Evolutionary conservation across 2,797 vertebrate genomes (phyloP).

Genomic region (Sciurus carolinensis): DNA sequence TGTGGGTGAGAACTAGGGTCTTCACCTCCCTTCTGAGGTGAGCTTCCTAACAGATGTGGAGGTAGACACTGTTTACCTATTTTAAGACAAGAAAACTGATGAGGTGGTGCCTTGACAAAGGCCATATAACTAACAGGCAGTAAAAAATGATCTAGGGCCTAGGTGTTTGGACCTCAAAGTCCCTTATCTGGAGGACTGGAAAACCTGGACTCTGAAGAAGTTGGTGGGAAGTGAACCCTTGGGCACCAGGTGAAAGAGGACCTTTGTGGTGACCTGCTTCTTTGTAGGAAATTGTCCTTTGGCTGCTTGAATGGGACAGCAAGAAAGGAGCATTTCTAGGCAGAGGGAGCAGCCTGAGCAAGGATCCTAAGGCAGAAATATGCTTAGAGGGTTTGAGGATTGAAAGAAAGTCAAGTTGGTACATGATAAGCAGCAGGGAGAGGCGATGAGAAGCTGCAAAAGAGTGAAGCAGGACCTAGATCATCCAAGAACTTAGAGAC

Average conservation of each 20-base stretch:
- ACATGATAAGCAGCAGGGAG: not conserved
- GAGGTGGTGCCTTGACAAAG: not conserved
- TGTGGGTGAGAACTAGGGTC: not conserved
- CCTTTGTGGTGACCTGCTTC: not conserved
- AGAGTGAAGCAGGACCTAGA: not conserved
- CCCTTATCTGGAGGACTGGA: not conserved
- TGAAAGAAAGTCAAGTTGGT: not conserved
- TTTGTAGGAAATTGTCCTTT: constrained; percentile 29
- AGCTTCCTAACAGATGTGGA: constrained; percentile 19
- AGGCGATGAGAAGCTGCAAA: not conserved
- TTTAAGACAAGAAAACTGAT: constrained; percentile 10
- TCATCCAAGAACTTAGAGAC: not conserved
- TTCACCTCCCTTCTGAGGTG: not conserved
- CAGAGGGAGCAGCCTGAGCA: not conserved
- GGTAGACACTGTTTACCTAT: not conserved
- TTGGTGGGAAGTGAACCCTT: not conserved
- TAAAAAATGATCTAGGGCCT: constrained; percentile 32
- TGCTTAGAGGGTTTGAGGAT: not conserved
- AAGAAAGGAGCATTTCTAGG: not conserved
- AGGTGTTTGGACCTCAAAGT: not conserved
- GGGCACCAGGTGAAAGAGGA: not conserved
- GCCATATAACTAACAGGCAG: not conserved
- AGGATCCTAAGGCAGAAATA: not conserved
- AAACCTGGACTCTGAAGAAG: not conserved
- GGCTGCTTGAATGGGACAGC: not conserved